A percentile compares a stretch with the other conserved stretches of the same genome.
Conservation (phyloP, 64 coral and sea anemone species). For the Trachythela sp. region DNA sequence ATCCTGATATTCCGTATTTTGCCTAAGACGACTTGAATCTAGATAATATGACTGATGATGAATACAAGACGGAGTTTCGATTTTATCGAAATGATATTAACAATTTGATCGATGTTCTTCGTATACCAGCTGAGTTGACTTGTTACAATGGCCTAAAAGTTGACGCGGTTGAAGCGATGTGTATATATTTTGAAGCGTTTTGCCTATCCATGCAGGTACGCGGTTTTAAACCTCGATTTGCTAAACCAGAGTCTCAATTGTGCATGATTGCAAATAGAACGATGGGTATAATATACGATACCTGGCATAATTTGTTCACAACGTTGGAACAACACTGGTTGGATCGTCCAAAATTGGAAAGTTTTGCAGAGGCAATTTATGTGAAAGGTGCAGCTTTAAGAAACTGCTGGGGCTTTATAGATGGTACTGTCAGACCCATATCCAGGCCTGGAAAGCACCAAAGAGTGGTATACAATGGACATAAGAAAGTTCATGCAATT, state of each 20-base stretch:
- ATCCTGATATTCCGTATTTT: conserved; percentile 26
- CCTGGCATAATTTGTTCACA: not conserved
- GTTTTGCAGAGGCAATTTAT: not conserved
- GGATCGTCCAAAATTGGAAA: not conserved
- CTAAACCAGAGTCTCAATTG: not conserved
- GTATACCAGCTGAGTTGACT: conserved; percentile 18
- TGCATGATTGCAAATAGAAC: not conserved
- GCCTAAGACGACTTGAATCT: not conserved
- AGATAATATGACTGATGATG: conserved; percentile 30
- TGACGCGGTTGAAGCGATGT: conserved; percentile 17
- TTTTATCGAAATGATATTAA: conserved; percentile 35
- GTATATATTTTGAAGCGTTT: conserved; percentile 44
- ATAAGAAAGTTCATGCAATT: not conserved
- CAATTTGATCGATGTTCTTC: not conserved
- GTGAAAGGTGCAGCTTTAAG: not conserved
- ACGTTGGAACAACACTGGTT: not conserved
- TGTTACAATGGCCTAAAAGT: conserved; percentile 26
- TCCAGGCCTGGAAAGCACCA: too few relatives aligned
- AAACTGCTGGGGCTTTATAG: not conserved
- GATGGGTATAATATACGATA: not conserved
- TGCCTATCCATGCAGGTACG: not conserved
- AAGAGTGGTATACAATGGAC: too few relatives aligned
- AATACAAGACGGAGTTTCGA: conserved; percentile 40
- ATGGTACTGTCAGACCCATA: too few relatives aligned
- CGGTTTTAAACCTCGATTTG: not conserved